phyloP scores from a whole-genome alignment of 2,888 invertebrate species.

The Noctua comes region DNA sequence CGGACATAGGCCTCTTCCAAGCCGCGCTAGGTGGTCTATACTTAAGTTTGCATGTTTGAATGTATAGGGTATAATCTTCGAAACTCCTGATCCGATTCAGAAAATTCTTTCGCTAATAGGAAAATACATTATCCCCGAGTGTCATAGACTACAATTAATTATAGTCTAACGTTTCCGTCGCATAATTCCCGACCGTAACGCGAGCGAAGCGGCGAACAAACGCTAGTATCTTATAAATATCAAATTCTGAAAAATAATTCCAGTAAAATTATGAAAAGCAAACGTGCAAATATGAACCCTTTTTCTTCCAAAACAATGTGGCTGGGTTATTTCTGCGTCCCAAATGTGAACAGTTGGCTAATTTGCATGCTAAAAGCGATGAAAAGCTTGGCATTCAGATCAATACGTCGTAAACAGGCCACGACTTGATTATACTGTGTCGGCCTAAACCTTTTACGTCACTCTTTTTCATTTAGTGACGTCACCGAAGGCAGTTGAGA shows the following conservation, averaged over 20 bases:
- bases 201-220: background rate
- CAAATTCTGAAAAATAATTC: background rate
- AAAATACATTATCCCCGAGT: background rate
- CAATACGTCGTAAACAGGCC: constrained; percentile 71
- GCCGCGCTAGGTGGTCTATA: background rate
- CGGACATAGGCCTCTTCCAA: background rate
- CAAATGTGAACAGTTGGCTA: constrained; percentile 67
- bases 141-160: background rate
- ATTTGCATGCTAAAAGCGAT: constrained; percentile 82
- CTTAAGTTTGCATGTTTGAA: background rate
- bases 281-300: background rate
- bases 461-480: constrained; percentile 34
- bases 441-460: constrained; percentile 38
- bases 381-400: constrained; percentile 72
- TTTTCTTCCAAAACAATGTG: constrained; percentile 6
- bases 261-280: background rate
- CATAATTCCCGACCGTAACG: background rate
- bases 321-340: constrained; percentile 26
- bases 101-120: background rate
- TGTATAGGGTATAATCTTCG: background rate
- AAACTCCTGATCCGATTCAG: background rate
- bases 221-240: background rate
- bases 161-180: background rate
- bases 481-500: background rate
- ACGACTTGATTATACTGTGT: constrained; percentile 63